Evolutionary conservation across 2,888 invertebrate genomes (phyloP), one percentile per base, ranked within the genome.

Genomic region (Plutella xylostella): DNA sequence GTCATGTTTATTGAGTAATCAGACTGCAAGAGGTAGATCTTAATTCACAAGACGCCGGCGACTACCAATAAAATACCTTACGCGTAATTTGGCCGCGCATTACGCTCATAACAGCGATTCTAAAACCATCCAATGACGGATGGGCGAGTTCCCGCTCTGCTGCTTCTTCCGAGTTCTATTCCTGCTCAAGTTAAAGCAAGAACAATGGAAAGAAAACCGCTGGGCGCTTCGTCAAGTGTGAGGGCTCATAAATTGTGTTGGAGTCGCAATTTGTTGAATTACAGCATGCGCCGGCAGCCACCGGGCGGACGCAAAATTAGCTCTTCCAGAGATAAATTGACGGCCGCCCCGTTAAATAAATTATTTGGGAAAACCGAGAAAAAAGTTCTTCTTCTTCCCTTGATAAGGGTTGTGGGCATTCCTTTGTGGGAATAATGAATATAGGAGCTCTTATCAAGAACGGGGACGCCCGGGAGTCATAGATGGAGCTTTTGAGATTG

Each of bases 231-330:
- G 82, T 83, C 82, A 83, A 79, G 74, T 71, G 72, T 68, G 75
- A 70, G 69, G 60, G 69, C 53, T 70, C 69, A 80, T 83, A 83
- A 83, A 83, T 83, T 72, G 65, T 56, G 60, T 58, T 68, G 76
- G 80, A 82, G 79, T 77, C 77, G 83, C 82, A 83, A 83, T 83
- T 83, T 82, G 82, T 79, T 83, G 83, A 83, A 82, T 83, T 83
- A 83, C 83, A 79, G 72, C 82, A 82, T 82, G 79, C 80, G 79
- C 80, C 77, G 74, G 65, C 77, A 73, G 76, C 80, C 80, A 77
- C 80, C 80, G 77, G 77, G 65, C 79, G 74, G 76, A 74, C 80
- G 76, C 75, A 76, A 82, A 83, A 83, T 83, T 83, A 83, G 83
- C 83, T 79, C 77, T 76, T 77, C 14, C 30, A 68, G 78, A 80